Conservation (phyloP, 2,113 vertebrate species). For the Eira barbara region DNA sequence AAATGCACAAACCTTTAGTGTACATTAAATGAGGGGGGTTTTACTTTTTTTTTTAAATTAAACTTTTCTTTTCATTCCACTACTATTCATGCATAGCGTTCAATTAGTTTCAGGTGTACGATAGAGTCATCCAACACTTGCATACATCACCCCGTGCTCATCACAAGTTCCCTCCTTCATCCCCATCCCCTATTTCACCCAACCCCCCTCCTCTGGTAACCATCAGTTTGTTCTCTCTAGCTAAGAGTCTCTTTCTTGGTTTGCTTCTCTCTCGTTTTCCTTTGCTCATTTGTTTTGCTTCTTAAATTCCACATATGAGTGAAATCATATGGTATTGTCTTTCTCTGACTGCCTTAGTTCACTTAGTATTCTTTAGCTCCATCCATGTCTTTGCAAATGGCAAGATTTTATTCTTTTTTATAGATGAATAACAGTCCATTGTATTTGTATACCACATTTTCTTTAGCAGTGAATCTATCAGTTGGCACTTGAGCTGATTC, state of each 20-base stretch:
- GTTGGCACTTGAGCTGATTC: background rate
- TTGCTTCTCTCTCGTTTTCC: background rate
- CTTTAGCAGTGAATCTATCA: background rate
- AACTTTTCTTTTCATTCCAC: background rate
- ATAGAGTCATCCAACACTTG: background rate
- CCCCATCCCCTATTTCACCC: background rate
- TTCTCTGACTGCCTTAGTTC: background rate
- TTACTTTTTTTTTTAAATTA: background rate
- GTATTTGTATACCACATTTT: background rate
- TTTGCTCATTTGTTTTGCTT: background rate
- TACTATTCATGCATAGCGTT: background rate
- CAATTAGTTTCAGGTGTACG: background rate
- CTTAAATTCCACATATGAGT: background rate
- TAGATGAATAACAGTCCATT: background rate
- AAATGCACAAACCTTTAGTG: conserved; percentile 16
- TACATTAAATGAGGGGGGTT: background rate
- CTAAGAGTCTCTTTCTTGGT: background rate
- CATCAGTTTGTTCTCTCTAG: background rate
- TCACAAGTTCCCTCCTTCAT: background rate
- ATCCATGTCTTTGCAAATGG: background rate
- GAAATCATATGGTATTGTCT: background rate
- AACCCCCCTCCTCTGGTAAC: background rate
- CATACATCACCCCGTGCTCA: background rate
- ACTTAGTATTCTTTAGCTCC: background rate
- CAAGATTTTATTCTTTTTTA: background rate